These are phyloP conservation scores for Psittacula cyanocephala DNA, from an alignment of 2,113 vertebrate species.

Conservation along the genomic window DNA sequence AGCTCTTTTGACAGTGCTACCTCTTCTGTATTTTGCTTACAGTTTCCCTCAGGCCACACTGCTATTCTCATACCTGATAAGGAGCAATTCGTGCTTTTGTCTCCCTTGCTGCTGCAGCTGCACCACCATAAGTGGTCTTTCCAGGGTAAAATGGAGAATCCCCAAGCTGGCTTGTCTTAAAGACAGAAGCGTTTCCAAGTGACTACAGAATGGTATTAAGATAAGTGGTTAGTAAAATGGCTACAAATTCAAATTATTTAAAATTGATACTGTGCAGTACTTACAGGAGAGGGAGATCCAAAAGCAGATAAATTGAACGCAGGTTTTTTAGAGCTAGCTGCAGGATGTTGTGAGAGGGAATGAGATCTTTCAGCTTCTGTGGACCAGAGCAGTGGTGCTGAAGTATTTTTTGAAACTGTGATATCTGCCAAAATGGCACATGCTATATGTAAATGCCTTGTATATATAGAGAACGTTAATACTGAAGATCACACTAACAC, in stretches of 20 bases:
- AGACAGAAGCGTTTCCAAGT: conserved; percentile 84
- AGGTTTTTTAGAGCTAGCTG: conserved; percentile 89
- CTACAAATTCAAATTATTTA: neutral
- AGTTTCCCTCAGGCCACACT: neutral
- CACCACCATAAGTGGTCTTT: conserved; percentile 95
- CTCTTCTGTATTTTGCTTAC: neutral
- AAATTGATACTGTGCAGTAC: conserved; percentile 56
- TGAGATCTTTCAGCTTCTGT: conserved; percentile 87
- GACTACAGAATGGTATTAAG: conserved; percentile 69
- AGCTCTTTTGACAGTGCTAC: neutral
- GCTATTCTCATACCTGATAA: conserved; percentile 82
- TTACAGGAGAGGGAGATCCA: conserved; percentile 89
- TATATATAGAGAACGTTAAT: neutral
- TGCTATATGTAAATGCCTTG: neutral
- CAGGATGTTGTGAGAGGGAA: conserved; percentile 81
- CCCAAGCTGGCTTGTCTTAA: conserved; percentile 91
- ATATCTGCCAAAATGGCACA: conserved; percentile 81
- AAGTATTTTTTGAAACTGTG: conserved; percentile 85
- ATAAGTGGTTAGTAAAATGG: conserved; percentile 29
- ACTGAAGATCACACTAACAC: neutral
- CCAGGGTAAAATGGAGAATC: conserved; percentile 97
- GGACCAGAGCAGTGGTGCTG: conserved; percentile 89
- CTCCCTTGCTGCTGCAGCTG: conserved; percentile 81
- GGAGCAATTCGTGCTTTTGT: conserved; percentile 78
- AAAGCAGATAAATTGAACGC: conserved; percentile 96